phyloP scores from a whole-genome alignment of 2,888 invertebrate species.

The Arrhopalites spinosus region DNA sequence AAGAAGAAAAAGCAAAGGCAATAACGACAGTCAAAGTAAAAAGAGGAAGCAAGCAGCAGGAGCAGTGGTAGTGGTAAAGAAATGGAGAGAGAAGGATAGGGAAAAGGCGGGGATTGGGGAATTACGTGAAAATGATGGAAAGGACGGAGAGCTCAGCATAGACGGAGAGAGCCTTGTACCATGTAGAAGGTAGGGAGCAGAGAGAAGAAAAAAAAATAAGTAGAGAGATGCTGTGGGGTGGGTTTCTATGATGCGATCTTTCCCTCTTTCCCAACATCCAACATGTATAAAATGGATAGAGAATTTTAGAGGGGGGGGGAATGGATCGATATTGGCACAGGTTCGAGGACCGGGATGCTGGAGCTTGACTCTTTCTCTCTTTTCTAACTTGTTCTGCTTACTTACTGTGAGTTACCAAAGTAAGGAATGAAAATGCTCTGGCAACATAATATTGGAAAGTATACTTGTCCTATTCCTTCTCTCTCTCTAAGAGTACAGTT shows the following conservation, averaged over 20 bases:
- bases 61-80: slow-evolving; percentile 42
- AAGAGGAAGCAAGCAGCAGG: slow-evolving; percentile 46
- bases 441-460: background rate
- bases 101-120: slow-evolving; percentile 51
- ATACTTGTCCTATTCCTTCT: background rate
- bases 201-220: slow-evolving; percentile 18
- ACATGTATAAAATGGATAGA: too few relatives aligned
- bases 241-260: background rate
- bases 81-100: slow-evolving; percentile 37
- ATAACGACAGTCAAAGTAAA: slow-evolving; percentile 32
- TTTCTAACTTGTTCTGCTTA: slow-evolving; percentile 8
- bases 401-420: background rate
- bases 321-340: slow-evolving; percentile 51
- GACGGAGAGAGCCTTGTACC: background rate
- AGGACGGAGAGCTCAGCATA: slow-evolving; percentile 23
- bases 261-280: slow-evolving; percentile 17
- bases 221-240: slow-evolving; percentile 12
- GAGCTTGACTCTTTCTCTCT: slow-evolving; percentile 18
- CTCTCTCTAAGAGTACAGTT: background rate
- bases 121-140: slow-evolving; percentile 54
- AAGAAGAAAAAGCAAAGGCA: background rate
- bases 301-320: slow-evolving; percentile 23
- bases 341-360: slow-evolving; percentile 47
- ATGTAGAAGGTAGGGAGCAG: background rate
- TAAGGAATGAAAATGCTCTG: background rate